Evolutionary conservation across 2,113 vertebrate genomes (phyloP).

Genomic region (Halichoerus grypus): DNA sequence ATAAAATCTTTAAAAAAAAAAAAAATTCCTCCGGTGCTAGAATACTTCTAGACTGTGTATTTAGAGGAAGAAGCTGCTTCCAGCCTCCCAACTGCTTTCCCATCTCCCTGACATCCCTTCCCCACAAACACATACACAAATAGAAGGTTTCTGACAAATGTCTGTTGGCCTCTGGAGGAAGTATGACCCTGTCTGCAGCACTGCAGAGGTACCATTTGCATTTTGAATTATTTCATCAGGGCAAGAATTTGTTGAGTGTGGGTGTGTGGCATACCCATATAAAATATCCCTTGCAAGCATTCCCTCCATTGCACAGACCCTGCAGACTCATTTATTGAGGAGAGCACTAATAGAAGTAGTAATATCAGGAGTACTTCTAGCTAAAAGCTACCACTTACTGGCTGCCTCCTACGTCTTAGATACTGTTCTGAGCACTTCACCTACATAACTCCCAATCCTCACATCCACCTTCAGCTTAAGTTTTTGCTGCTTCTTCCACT

Average conservation of each 20-base stretch:
- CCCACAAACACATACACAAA: background rate
- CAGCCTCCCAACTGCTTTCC: background rate
- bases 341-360: background rate
- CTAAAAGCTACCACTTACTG: background rate
- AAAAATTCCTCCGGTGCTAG: background rate
- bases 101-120: background rate
- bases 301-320: background rate
- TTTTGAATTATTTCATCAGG: background rate
- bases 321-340: background rate
- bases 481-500: background rate
- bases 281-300: background rate
- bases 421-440: background rate
- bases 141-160: background rate
- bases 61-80: background rate
- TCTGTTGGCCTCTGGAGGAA: background rate
- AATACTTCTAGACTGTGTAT: background rate
- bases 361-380: background rate
- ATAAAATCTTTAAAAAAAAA: too few species aligned
- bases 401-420: background rate
- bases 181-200: background rate
- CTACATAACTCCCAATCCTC: background rate
- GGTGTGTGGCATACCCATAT: background rate
- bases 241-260: background rate
- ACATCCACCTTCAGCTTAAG: background rate
- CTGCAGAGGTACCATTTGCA: background rate